Base-by-base conservation (phyloP, 2,888 invertebrate species). In the Gortyna flavago region DNA sequence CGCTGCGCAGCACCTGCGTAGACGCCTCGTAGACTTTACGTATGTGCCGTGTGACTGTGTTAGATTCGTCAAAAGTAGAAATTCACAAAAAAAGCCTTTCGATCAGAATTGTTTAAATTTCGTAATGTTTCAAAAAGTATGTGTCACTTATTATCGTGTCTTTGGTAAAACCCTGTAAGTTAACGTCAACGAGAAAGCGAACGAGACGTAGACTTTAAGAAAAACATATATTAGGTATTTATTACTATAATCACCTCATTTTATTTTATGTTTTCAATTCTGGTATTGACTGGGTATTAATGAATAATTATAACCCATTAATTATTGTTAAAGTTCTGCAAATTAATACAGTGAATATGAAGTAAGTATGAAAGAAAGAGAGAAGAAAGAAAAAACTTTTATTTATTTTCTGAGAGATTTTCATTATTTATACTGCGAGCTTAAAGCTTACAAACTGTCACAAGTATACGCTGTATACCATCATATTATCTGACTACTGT, bases 151-250 rank as follows among this genome's bases (percentile, higher is more conserved):
- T 35, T 72, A 54, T 21, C 32, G 35, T 38, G 48, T 62, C 29
- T 21, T 61, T 65, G 64, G 80, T 72, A 79, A 71, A 77, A 80
- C 75, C 82, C 85, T 65, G 32, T 65, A 32, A 64, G 80, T 68
- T 54, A 65, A 84, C 80, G 85, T 72, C 67, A 69, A 71, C 6
- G 61, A 75, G 82, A 84, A 80, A 75, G 71, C 75, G 38, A 3
- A n/a, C 18, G 21, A 78, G 25, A 64, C 48, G 9, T 21, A 25
- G 32, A 51, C 44, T 54, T 29, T 70, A 38, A 48, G 67, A 69
- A n/a, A 41, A 18, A 64, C 11, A 79, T 48, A 35, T 71, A 59
- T 64, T 21, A n/a, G n/a, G n/a, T n/a, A 66, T 78, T 64, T 32
- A 71, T 57, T 61, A 25, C 16, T 67, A 32, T 67, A 32, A 25